These are phyloP conservation scores for Podilymbus podiceps DNA, from an alignment of 2,113 vertebrate genomes.

Conservation along the genomic window DNA sequence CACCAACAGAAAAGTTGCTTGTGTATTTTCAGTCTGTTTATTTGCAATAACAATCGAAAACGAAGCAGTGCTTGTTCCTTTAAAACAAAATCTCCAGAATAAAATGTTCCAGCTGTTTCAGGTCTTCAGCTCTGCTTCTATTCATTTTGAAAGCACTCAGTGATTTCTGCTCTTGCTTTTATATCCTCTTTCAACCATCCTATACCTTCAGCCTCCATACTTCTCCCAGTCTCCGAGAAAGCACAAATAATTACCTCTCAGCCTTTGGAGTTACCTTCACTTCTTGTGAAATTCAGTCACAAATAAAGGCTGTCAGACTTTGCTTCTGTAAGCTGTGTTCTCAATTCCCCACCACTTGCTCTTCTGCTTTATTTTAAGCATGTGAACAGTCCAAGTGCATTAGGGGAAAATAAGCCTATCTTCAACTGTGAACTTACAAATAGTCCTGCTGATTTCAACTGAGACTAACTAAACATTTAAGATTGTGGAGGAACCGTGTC, in stretches of 20 bases:
- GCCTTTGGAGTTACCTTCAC: neutral
- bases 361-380: neutral
- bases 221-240: neutral
- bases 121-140: neutral
- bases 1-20: neutral
- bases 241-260: neutral
- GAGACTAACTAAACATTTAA: neutral
- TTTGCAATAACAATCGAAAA: neutral
- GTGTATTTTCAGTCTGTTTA: neutral
- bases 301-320: neutral
- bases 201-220: neutral
- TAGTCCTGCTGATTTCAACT: neutral
- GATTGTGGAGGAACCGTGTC: neutral
- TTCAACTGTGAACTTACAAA: neutral
- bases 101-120: constrained; percentile 3
- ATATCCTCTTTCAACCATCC: neutral
- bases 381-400: neutral
- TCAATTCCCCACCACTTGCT: neutral
- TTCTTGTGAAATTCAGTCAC: neutral
- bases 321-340: neutral
- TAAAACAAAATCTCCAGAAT: neutral
- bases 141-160: neutral
- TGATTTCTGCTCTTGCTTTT: neutral
- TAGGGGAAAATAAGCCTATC: neutral
- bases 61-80: neutral